phyloP scores from a whole-genome alignment of 2,888 invertebrate genomes.

The Hirtodrosophila trivittata region DNA sequence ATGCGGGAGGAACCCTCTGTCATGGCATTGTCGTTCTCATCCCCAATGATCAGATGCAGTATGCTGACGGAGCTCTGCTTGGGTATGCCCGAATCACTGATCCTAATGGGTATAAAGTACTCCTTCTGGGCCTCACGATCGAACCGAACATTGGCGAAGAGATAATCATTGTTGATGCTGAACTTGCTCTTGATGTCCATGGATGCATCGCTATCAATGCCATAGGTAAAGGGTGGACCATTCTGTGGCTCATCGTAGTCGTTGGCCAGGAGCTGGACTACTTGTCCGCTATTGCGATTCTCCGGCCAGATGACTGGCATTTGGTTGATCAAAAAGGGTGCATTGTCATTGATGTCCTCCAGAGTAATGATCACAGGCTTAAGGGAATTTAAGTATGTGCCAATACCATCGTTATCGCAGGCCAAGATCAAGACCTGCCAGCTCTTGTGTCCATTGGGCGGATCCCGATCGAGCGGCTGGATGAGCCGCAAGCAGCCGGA shows the following conservation, averaged over 20 bases:
- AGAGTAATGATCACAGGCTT: constrained; percentile 88
- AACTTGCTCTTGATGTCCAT: constrained; percentile 90
- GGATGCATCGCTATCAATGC: constrained; percentile 85
- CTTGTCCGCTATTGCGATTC: constrained; percentile 88
- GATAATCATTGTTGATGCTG: constrained; percentile 87
- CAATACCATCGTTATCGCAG: constrained; percentile 89
- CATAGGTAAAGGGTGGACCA: constrained; percentile 93
- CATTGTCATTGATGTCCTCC: constrained; percentile 96
- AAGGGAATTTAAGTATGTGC: constrained; percentile 85
- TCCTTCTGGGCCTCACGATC: constrained; percentile 95
- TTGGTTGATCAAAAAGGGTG: constrained; percentile 92
- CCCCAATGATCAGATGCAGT: constrained; percentile 95
- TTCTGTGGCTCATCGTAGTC: constrained; percentile 93
- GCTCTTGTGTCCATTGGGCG: constrained; percentile 91
- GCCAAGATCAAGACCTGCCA: constrained; percentile 91
- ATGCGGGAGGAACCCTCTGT: constrained; percentile 93
- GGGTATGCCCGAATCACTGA: constrained; percentile 93
- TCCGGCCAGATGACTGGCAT: constrained; percentile 94
- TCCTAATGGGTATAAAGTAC: constrained; percentile 94
- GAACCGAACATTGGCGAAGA: constrained; percentile 90
- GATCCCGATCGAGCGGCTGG: constrained; percentile 93
- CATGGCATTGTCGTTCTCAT: constrained; percentile 97
- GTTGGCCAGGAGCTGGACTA: constrained; percentile 89
- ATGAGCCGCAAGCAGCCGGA: constrained; percentile 88
- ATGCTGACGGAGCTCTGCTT: constrained; percentile 91